A percentile compares a stretch with the other conserved stretches of the same genome.
phyloP scores from a whole-genome alignment of 2,113 vertebrate species.

The Lutjanus erythropterus region DNA sequence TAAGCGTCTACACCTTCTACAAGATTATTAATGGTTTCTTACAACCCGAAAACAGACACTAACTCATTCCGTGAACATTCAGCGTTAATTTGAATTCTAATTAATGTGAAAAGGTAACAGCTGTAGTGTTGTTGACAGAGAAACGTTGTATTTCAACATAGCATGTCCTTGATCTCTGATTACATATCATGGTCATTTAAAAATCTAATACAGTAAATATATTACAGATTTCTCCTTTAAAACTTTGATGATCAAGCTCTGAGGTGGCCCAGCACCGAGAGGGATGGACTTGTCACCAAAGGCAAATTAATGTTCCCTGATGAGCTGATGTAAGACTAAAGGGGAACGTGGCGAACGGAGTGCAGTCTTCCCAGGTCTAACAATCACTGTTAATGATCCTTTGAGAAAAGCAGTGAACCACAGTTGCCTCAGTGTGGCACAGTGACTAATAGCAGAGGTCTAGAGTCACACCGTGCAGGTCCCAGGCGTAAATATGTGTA shows the following conservation, averaged over 20 bases:
- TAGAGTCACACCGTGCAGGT: constrained; percentile 19
- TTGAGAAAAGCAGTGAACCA: constrained; percentile 46
- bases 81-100: no score
- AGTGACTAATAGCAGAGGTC: constrained; percentile 39
- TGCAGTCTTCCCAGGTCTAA: constrained; percentile 20
- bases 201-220: no score
- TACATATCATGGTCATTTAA: no score
- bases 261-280: not conserved
- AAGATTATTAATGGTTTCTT: no score
- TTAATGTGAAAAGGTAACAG: no score
- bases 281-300: constrained; percentile 16
- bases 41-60: no score
- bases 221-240: no score
- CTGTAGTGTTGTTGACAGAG: no score
- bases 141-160: no score
- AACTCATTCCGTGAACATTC: no score
- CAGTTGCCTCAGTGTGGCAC: constrained; percentile 28
- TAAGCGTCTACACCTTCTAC: no score
- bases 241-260: constrained; percentile 35
- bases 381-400: constrained; percentile 46
- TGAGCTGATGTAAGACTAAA: constrained; percentile 34
- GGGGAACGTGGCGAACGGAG: constrained; percentile 11
- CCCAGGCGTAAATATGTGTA: constrained; percentile 53
- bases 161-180: no score
- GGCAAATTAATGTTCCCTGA: constrained; percentile 22